Percentiles rank a stretch among this genome's conserved stretches.
phyloP scores from a whole-genome alignment of 2,888 invertebrate species.

The Orchesella flavescens region DNA sequence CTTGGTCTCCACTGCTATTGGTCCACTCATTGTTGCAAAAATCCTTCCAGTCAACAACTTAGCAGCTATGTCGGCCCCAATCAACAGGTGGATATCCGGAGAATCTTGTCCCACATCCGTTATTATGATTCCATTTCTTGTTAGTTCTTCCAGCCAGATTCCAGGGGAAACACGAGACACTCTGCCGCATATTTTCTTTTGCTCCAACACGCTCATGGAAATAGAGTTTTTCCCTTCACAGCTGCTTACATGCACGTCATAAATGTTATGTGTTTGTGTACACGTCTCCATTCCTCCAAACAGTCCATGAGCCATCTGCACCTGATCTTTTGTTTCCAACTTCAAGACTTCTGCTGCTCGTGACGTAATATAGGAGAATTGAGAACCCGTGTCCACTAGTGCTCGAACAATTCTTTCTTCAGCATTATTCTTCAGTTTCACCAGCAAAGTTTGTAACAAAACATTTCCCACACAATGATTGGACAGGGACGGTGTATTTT shows the following conservation, averaged over 20 bases:
- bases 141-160: constrained; percentile 11
- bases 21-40: neutral
- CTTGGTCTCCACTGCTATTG: constrained; percentile 31
- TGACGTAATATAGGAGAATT: too few species aligned
- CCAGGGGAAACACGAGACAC: neutral
- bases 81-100: constrained; percentile 22
- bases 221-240: neutral
- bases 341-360: too few species aligned
- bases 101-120: neutral
- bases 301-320: too few species aligned
- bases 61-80: constrained; percentile 31
- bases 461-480: neutral
- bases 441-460: constrained; percentile 25
- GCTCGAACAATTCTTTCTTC: too few species aligned
- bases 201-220: neutral
- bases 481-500: neutral
- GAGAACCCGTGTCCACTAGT: too few species aligned
- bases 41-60: constrained; percentile 29
- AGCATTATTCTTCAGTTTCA: constrained; percentile 58
- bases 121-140: neutral
- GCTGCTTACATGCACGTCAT: neutral
- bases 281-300: neutral
- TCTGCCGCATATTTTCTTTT: constrained; percentile 1
- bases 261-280: neutral
- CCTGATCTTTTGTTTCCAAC: too few species aligned